Evolutionary conservation across 2,113 vertebrate species (phyloP).

Genomic region (Poeciliopsis retropinna): DNA sequence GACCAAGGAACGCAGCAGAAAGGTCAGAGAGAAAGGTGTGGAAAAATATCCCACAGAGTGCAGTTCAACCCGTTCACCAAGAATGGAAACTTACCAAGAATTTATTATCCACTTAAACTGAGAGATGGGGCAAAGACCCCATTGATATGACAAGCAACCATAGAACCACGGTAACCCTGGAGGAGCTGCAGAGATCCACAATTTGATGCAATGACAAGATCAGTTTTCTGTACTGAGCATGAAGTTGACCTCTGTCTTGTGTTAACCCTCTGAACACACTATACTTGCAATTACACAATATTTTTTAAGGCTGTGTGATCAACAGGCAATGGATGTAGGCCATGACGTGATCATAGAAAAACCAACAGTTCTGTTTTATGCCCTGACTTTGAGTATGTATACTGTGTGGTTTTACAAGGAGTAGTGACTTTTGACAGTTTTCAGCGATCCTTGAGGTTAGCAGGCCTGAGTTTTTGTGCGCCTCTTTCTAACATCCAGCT

Average conservation of each 20-base stretch:
- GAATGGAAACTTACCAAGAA: too few species aligned
- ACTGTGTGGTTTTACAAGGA: constrained; percentile 59
- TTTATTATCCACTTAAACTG: too few species aligned
- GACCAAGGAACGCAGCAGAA: too few species aligned
- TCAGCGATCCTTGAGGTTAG: constrained; percentile 57
- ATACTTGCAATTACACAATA: constrained; percentile 17
- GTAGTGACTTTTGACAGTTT: constrained; percentile 70
- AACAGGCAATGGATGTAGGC: constrained; percentile 40
- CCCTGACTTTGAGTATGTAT: constrained; percentile 49
- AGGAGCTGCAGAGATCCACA: too few species aligned
- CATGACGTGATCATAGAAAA: constrained; percentile 56
- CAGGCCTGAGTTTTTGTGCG: constrained; percentile 10
- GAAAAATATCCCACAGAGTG: too few species aligned
- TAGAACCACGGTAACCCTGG: too few species aligned
- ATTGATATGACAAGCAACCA: too few species aligned
- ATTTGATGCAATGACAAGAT: too few species aligned
- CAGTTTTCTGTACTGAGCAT: too few species aligned
- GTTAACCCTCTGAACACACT: constrained; percentile 8
- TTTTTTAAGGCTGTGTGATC: constrained; percentile 37
- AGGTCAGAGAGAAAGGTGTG: too few species aligned
- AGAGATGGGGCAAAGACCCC: too few species aligned
- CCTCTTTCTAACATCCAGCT: constrained; percentile 35
- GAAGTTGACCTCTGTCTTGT: constrained; percentile 6
- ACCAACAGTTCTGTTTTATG: constrained; percentile 45
- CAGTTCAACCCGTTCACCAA: too few species aligned